Conservation (phyloP, 2,113 vertebrate genomes). For the Ammodramus savannarum region DNA sequence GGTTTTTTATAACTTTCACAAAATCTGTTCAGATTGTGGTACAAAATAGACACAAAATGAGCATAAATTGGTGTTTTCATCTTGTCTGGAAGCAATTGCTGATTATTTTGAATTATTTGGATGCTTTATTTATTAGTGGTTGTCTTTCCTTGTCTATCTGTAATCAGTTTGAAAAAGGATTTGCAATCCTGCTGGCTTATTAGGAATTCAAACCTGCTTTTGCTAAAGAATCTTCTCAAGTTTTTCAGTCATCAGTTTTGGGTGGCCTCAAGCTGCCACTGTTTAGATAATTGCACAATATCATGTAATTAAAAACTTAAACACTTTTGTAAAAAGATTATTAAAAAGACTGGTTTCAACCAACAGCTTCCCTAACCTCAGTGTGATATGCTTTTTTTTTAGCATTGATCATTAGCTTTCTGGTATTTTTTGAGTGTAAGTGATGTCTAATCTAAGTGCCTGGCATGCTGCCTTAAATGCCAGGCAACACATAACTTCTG, state of each 20-base stretch:
- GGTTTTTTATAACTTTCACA: background rate
- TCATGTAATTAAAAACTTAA: background rate
- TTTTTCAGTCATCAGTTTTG: background rate
- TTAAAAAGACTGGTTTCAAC: background rate
- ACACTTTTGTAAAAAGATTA: background rate
- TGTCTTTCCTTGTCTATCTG: background rate
- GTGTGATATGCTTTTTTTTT: background rate
- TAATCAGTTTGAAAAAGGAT: background rate
- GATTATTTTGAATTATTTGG: background rate
- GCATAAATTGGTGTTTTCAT: background rate
- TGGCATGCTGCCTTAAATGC: background rate
- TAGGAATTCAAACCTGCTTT: background rate
- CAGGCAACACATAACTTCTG: background rate
- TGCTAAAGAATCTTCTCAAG: background rate
- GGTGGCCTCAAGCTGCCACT: background rate
- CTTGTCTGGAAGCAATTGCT: background rate
- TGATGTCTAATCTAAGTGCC: background rate
- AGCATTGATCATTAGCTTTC: background rate
- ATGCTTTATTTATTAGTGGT: background rate
- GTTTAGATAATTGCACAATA: background rate
- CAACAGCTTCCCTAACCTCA: background rate
- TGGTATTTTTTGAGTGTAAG: background rate
- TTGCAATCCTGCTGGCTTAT: background rate
- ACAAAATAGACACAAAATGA: background rate
- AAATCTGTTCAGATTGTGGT: background rate